phyloP scores from a whole-genome alignment of 2,888 invertebrate genomes.

The Sylvicola cinctus region DNA sequence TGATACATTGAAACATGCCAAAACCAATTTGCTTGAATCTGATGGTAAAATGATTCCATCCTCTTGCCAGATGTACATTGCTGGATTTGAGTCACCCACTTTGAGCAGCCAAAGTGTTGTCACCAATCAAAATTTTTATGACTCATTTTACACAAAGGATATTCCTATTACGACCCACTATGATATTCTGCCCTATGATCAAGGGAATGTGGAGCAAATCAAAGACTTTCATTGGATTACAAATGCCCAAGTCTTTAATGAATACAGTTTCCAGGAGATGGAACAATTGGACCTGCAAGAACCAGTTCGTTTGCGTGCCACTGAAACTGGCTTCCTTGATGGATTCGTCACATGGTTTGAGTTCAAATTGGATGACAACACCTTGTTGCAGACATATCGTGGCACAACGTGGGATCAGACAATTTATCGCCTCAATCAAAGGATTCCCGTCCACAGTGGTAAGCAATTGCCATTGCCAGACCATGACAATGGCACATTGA shows the following conservation, averaged over 20 bases:
- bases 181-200: constrained; percentile 40
- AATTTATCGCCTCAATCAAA: constrained; percentile 36
- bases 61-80: constrained; percentile 38
- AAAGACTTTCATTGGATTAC: constrained; percentile 36
- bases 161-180: constrained; percentile 15
- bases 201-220: constrained; percentile 38
- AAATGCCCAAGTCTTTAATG: constrained; percentile 35
- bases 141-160: constrained; percentile 15
- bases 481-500: too few species aligned
- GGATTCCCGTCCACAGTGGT: constrained; percentile 13
- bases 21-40: constrained; percentile 33
- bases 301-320: constrained; percentile 22
- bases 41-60: constrained; percentile 36
- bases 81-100: constrained; percentile 35
- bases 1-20: constrained; percentile 44
- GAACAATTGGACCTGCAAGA: constrained; percentile 16
- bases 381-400: constrained; percentile 34
- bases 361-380: constrained; percentile 42
- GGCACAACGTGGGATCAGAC: constrained; percentile 52
- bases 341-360: constrained; percentile 54
- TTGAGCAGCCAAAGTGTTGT: constrained; percentile 27
- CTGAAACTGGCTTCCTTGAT: constrained; percentile 36
- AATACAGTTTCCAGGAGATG: constrained; percentile 33
- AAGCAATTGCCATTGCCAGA: constrained; percentile 12
- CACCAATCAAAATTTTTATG: constrained; percentile 6